Evolutionary conservation across 1,140 invertebrate species (phyloP), one percentile per base, ranked within the genome.

Genomic region (Hycleus cichorii): DNA sequence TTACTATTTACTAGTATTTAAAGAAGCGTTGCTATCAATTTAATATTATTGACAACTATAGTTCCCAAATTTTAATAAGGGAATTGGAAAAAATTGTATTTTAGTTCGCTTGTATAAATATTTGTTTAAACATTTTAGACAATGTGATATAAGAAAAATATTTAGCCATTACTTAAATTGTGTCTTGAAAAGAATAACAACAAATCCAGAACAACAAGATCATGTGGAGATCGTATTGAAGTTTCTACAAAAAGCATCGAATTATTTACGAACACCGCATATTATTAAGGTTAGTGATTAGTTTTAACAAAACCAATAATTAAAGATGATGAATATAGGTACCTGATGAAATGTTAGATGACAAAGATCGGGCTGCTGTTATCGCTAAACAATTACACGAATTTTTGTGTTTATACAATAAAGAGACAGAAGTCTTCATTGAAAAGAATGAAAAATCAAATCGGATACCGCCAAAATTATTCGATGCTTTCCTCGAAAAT

Each of bases 321-420:
- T 18, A 8, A 8, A 18, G 18, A 18, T 18, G 18, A 18, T 27
- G 58, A 65, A 67, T 74, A 42, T 69, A 89, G 86, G 77, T 81
- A 59, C 89, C 89, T 27, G 87, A 86, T 67, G 79, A 82, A 57
- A 88, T 87, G 75, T 77, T 93, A 67, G 82, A 85, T 60, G 83
- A 88, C 59, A 92, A 92, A 74, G 91, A 93, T 72, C 77, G 90
- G 27, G 85, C 89, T 49, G 89, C 91, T 9, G 85, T 95, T 60
- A 86, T 93, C 47, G 90, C 91, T 1, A 94, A 93, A 74, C 88
- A 94, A 69, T 78, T 95, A n/a, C 90, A 89, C 64, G 92, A 95
- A 74, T 96, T 95, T 77, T 80, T 95, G 48, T 89, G 91, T 75
- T 78, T 90, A 54, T 95, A 95, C 75, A 91, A 90, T 70, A 81